These are phyloP conservation scores for Drosophila setosimentum DNA, from an alignment of 2,888 invertebrate genomes.

Conservation along the genomic window DNA sequence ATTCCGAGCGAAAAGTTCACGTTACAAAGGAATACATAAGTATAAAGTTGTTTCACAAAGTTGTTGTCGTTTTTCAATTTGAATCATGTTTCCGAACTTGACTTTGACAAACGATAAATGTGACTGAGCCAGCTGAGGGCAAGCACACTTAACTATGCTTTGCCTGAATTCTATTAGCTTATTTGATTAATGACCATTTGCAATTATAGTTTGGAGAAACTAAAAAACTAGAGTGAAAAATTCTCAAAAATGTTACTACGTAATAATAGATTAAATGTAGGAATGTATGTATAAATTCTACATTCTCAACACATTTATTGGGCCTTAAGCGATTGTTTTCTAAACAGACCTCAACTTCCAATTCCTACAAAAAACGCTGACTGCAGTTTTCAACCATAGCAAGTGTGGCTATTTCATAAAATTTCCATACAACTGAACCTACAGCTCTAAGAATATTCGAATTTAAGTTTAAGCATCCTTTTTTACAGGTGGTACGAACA, in stretches of 20 bases:
- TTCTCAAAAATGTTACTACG: not conserved
- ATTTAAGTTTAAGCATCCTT: slow-evolving; percentile 28
- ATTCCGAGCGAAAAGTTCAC: slow-evolving; percentile 25
- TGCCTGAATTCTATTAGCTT: slow-evolving; percentile 31
- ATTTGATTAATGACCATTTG: slow-evolving; percentile 52
- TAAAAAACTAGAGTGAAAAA: not conserved
- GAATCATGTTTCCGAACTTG: slow-evolving; percentile 11
- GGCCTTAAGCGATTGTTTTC: not conserved
- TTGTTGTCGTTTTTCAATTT: not conserved
- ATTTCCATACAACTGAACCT: not conserved
- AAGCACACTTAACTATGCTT: slow-evolving; percentile 2
- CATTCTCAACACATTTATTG: not conserved
- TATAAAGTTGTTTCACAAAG: slow-evolving; percentile 9
- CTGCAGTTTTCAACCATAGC: not conserved
- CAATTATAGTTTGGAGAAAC: not conserved
- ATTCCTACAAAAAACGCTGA: not conserved
- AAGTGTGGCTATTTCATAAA: not conserved
- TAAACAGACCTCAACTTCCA: not conserved
- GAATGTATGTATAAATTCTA: not conserved
- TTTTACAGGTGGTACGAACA: slow-evolving; percentile 13
- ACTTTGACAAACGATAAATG: slow-evolving; percentile 29
- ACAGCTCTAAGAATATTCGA: slow-evolving; percentile 15
- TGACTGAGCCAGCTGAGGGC: not conserved
- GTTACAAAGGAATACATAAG: slow-evolving; percentile 28
- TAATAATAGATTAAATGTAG: not conserved